Evolutionary conservation across 1,140 invertebrate species (phyloP).

Genomic region (Cydia amplana): DNA sequence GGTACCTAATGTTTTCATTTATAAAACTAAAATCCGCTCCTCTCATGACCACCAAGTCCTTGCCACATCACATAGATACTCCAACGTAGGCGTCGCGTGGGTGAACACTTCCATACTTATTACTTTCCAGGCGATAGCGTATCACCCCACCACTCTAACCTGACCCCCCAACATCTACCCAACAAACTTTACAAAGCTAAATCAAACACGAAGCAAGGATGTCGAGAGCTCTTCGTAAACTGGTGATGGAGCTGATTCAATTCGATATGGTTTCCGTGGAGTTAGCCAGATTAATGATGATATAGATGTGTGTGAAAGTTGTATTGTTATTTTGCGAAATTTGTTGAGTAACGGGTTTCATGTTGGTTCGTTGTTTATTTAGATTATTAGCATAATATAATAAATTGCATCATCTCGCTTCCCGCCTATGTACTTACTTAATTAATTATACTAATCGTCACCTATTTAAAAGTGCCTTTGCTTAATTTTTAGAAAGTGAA

Average conservation of each 20-base stretch:
- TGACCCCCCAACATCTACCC: constrained; percentile 35
- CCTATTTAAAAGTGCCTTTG: too few relatives aligned
- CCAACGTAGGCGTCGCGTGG: constrained; percentile 56
- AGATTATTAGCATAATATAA: background rate
- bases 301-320: constrained; percentile 38
- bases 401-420: too few relatives aligned
- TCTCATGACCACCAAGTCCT: constrained; percentile 33
- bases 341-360: constrained; percentile 6
- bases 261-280: constrained; percentile 54
- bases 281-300: constrained; percentile 60
- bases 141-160: constrained; percentile 43
- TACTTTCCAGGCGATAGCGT: constrained; percentile 50
- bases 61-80: constrained; percentile 39
- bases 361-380: background rate
- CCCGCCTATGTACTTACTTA: background rate
- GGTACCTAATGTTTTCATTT: too few relatives aligned
- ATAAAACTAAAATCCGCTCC: constrained; percentile 10
- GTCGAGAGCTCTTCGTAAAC: constrained; percentile 38
- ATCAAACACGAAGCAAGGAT: background rate
- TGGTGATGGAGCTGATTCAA: constrained; percentile 52
- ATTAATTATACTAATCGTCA: too few relatives aligned
- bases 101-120: constrained; percentile 59
- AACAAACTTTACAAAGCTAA: background rate
- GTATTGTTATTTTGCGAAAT: constrained; percentile 22
- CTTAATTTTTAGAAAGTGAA: too few relatives aligned